A percentile compares a stretch with the other conserved stretches of the same genome.
Conservation (phyloP, 2,113 vertebrate species). For the Falco punctatus region DNA sequence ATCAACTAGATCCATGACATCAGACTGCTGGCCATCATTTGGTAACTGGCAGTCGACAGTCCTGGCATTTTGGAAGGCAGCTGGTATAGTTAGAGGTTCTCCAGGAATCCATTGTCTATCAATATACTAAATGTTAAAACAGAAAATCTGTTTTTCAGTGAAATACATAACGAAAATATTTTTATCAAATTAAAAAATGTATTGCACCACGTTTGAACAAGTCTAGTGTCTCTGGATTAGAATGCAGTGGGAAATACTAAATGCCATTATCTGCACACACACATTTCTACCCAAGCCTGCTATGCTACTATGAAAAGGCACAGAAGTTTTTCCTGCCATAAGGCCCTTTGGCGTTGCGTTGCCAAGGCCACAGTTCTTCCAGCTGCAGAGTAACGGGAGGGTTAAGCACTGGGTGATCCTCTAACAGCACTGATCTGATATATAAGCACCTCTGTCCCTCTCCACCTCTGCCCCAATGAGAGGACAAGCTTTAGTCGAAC, state of each 20-base stretch:
- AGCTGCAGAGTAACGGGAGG: background rate
- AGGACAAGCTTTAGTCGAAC: background rate
- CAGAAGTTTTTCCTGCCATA: accelerated
- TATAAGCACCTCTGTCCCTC: background rate
- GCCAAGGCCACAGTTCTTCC: background rate
- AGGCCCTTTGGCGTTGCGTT: background rate
- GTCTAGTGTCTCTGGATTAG: background rate
- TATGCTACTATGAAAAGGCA: background rate
- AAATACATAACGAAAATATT: background rate
- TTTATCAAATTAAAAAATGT: background rate
- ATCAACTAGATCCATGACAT: conserved; percentile 34
- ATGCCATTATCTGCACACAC: background rate
- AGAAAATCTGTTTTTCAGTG: conserved; percentile 15
- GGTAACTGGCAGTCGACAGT: conserved; percentile 84
- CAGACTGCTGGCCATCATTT: conserved; percentile 45
- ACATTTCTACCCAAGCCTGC: background rate
- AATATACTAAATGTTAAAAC: conserved; percentile 73
- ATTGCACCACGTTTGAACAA: background rate
- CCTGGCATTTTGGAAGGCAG: conserved; percentile 75
- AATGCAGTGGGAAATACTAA: background rate
- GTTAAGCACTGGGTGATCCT: background rate
- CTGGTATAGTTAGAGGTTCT: conserved; percentile 69
- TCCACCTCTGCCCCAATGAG: background rate
- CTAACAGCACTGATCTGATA: background rate
- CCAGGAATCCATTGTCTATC: conserved; percentile 78